phyloP scores from a whole-genome alignment of 2,113 vertebrate genomes.

The Motacilla tschutschensis region DNA sequence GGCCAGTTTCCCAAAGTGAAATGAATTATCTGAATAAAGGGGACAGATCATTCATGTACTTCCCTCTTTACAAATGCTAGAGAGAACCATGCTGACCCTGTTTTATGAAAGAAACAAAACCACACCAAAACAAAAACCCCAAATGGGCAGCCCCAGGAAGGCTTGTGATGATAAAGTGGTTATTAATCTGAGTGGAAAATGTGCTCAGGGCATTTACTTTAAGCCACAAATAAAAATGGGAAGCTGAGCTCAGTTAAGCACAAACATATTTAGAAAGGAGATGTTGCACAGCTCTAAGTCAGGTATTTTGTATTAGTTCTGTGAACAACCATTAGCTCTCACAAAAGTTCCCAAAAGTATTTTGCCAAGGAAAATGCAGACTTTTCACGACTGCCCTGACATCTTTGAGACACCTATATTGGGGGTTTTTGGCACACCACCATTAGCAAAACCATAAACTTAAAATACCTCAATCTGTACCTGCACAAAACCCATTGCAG shows the following conservation, averaged over 20 bases:
- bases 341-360: neutral
- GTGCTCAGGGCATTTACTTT: neutral
- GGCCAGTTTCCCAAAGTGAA: neutral
- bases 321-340: neutral
- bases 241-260: neutral
- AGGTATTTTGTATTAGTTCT: neutral
- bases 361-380: neutral
- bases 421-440: neutral
- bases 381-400: neutral
- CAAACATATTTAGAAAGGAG: neutral
- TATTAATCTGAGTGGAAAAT: neutral
- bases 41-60: neutral
- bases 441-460: neutral
- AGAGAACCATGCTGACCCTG: neutral
- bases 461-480: neutral
- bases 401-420: neutral
- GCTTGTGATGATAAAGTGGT: neutral
- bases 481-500: neutral
- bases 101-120: neutral
- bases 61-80: neutral
- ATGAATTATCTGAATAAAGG: neutral
- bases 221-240: constrained; percentile 1
- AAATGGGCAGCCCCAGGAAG: neutral
- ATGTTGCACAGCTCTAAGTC: neutral
- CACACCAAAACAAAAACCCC: neutral